Evolutionary conservation across 2,888 invertebrate species (phyloP), one percentile per base, ranked within the genome.

Genomic region (Seira ritae): DNA sequence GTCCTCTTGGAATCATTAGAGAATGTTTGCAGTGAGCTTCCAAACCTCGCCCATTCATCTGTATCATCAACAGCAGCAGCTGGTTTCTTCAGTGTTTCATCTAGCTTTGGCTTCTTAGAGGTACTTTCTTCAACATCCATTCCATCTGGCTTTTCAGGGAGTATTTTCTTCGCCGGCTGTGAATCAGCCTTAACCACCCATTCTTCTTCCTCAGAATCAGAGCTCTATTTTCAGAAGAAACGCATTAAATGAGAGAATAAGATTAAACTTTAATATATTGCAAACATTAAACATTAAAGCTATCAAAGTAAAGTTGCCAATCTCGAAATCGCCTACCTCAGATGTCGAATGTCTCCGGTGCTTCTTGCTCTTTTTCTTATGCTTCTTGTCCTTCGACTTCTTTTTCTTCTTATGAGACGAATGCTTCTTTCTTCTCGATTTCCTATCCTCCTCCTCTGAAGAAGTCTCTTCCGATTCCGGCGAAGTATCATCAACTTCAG

Each of bases 1-100:
- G 73, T 17, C 46, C 68, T 84, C 62, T 85, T 87, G 0, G 80
- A 69, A 23, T 86, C 85, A 80, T 88, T 88, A 1, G 88, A 84
- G 71, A 74, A 88, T 0, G 88, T 88, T 19, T 84, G 86, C 8
- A 88, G 31, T 8, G 71, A 20, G 60, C 50, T 31, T n/a, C 81
- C 85, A 42, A 87, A 81, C 70, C 55, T 37, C 67, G 74, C 72
- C 86, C 87, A 85, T 24, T 86, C 87, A 22, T 78, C 84, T 4
- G 68, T 72, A 37, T 78, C 66, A 50, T 72, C 65, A n/a, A n/a
- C 60, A 60, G 12, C 37, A 3, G 50, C 17, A 37, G 42, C 23
- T 8, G 76, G 66, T 65, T 74, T 74, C 22, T 80, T 80, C 15
- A 65, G 65, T 65, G 8, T 17, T 31, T 75, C 50, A 66, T 86